These are phyloP conservation scores for Guaruba guarouba DNA, from an alignment of 2,113 vertebrate species.

Conservation along the genomic window DNA sequence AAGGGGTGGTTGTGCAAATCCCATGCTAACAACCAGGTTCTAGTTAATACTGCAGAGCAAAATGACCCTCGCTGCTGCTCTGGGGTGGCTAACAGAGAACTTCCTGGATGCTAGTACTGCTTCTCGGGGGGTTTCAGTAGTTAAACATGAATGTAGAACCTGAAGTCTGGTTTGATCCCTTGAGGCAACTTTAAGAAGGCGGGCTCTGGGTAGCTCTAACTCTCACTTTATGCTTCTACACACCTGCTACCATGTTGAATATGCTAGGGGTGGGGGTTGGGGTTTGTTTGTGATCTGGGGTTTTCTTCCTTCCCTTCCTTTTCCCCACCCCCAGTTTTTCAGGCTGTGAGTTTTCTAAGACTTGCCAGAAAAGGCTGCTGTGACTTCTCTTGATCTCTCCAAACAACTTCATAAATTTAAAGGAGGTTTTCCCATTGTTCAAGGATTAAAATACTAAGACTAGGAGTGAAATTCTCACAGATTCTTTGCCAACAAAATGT, in stretches of 20 bases:
- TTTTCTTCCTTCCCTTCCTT: not conserved
- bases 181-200: not conserved
- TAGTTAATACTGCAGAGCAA: not conserved
- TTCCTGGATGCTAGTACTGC: not conserved
- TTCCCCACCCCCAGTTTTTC: not conserved
- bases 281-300: not conserved
- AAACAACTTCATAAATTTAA: not conserved
- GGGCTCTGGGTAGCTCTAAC: not conserved
- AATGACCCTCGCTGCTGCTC: not conserved
- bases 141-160: not conserved
- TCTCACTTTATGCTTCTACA: not conserved
- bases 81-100: not conserved
- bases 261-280: too few relatives aligned
- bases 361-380: not conserved
- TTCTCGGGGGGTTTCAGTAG: not conserved
- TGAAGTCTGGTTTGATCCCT: not conserved
- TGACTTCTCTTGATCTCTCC: not conserved
- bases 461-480: not conserved
- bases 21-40: not conserved
- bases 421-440: not conserved
- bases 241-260: not conserved
- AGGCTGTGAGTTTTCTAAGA: not conserved
- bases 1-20: not conserved
- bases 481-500: not conserved
- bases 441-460: not conserved